Evolutionary conservation across 92 coral and sea anemone genomes (phyloP), one percentile per base, ranked within the genome.

Genomic region (Parazoanthus swiftii): DNA sequence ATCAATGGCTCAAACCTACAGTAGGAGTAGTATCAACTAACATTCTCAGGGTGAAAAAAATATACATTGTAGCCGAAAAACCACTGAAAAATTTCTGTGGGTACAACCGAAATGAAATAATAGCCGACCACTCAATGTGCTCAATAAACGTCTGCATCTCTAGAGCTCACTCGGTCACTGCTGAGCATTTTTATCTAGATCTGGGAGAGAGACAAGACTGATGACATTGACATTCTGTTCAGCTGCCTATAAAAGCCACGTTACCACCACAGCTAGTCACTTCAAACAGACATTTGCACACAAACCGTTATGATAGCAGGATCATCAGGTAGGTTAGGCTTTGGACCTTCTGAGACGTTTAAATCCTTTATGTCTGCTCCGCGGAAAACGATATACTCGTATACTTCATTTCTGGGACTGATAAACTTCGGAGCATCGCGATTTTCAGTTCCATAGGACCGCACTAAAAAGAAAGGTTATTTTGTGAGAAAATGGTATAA

Each of bases 371-470:
- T 97, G 89, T 97, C 99, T 56, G 93, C 91, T 48, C 99, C 99
- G 68, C 99, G 94, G 80, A 97, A 97, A 33, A 97, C 97, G 58
- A 97, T 97, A 88, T 94, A 97, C 89, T 97, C 99, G 90, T 92
- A 97, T 26, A 95, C 91, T 86, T 95, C 99, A 77, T 89, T 90
- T 74, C 99, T 93, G 35, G 99, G 96, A 48, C 93, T 88, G 63
- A 97, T 92, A 21, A 78, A 85, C 74, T 90, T 92, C 43, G 92
- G 98, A n/a, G 82, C 94, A 38, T 90, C 51, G 29, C 99, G 92
- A 90, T 94, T 95, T 86, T 97, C 99, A 68, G 99, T 97, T 42
- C 99, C 99, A 88, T 90, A 95, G 13, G 99, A 97, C 82, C 97
- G 95, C 51, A 97, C 99, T 97, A 84, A 10, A 89, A 70, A 35